Conservation (phyloP, 2,888 invertebrate genomes). For the Osmoderma eremita region DNA sequence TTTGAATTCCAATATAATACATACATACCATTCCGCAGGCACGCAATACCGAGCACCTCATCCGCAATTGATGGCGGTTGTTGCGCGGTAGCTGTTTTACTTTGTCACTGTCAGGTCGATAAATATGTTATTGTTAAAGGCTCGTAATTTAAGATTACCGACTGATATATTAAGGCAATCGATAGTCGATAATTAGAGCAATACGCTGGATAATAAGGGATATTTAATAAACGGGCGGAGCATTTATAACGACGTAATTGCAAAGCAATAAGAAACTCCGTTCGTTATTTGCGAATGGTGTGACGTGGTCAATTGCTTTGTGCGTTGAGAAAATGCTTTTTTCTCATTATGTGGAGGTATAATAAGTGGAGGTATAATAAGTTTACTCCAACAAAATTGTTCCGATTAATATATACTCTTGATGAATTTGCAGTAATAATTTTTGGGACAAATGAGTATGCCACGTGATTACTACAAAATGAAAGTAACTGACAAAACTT, state of each 20-base stretch:
- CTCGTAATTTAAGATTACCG: slow-evolving; percentile 35
- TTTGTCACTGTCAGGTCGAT: slow-evolving; percentile 33
- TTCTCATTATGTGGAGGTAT: too few species aligned
- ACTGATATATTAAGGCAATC: slow-evolving; percentile 31
- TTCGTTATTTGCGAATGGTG: not conserved
- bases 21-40: too few species aligned
- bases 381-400: too few species aligned
- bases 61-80: slow-evolving; percentile 10
- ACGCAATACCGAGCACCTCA: not conserved
- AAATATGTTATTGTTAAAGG: slow-evolving; percentile 39
- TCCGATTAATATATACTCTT: too few species aligned
- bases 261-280: slow-evolving; percentile 9
- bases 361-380: too few species aligned
- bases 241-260: slow-evolving; percentile 31
- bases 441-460: too few species aligned
- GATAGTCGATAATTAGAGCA: slow-evolving; percentile 30
- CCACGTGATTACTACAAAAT: too few species aligned
- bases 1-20: too few species aligned
- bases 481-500: too few species aligned
- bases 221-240: slow-evolving; percentile 17
- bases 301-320: too few species aligned
- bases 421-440: too few species aligned
- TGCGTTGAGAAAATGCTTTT: too few species aligned
- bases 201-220: slow-evolving; percentile 12
- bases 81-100: slow-evolving; percentile 38